Conservation (phyloP, 2,113 vertebrate species). For the Hypanus sabinus region DNA sequence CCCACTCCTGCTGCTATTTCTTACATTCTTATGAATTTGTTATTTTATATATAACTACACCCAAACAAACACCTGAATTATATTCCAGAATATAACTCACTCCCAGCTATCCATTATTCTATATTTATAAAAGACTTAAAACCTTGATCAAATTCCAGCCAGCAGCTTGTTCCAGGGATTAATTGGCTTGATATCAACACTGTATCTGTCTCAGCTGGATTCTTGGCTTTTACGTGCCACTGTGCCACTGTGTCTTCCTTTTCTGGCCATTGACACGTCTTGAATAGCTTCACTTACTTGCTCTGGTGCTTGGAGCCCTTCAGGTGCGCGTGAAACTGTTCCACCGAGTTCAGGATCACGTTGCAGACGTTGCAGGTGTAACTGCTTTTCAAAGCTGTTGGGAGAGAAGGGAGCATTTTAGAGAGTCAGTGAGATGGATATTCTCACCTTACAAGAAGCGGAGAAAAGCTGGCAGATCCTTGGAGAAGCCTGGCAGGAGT, state of each 20-base stretch:
- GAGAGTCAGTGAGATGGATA: neutral
- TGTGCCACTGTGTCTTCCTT: neutral
- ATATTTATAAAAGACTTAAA: neutral
- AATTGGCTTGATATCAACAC: neutral
- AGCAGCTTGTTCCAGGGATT: neutral
- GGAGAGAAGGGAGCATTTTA: conserved; percentile 36
- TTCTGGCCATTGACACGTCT: neutral
- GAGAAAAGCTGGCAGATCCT: neutral
- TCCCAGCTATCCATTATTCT: neutral
- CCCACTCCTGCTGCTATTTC: no score
- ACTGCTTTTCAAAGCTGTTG: conserved; percentile 60
- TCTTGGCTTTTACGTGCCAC: neutral
- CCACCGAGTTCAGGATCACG: conserved; percentile 68
- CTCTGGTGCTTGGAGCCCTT: conserved; percentile 73
- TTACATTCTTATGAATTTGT: neutral
- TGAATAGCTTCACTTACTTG: conserved; percentile 56
- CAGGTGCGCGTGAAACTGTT: conserved; percentile 70
- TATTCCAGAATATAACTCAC: neutral
- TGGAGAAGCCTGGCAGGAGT: neutral
- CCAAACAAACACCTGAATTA: no score
- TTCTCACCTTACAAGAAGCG: no score
- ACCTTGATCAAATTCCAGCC: neutral
- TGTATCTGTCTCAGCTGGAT: no score
- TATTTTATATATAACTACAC: neutral
- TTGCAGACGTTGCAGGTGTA: conserved; percentile 67